phyloP scores from a whole-genome alignment of 2,888 invertebrate genomes.

The Dolichomitus sp. region DNA sequence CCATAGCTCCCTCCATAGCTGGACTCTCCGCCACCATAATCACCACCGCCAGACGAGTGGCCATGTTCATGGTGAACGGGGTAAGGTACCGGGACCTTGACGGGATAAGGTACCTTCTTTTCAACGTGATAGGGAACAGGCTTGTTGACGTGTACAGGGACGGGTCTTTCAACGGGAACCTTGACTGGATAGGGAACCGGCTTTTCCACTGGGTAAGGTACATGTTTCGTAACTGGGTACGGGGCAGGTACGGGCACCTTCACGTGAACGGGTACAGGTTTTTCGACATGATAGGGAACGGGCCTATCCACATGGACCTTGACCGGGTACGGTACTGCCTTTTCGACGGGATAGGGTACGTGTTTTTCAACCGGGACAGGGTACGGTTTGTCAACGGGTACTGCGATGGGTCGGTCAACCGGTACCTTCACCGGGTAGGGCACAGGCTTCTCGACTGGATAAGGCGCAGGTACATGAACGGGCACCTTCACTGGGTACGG shows the following conservation, averaged over 20 bases:
- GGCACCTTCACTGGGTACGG: slow-evolving; percentile 91
- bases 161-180: slow-evolving; percentile 87
- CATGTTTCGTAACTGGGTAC: slow-evolving; percentile 80
- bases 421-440: slow-evolving; percentile 91
- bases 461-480: slow-evolving; percentile 92
- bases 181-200: slow-evolving; percentile 90
- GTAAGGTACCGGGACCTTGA: slow-evolving; percentile 91
- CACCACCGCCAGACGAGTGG: slow-evolving; percentile 66
- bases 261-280: slow-evolving; percentile 92
- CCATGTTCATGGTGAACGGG: slow-evolving; percentile 87
- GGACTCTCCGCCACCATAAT: slow-evolving; percentile 59
- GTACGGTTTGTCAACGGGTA: slow-evolving; percentile 90
- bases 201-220: slow-evolving; percentile 86
- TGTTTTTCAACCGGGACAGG: slow-evolving; percentile 92
- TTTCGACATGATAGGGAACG: slow-evolving; percentile 92
- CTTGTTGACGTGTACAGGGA: slow-evolving; percentile 81
- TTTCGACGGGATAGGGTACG: slow-evolving; percentile 89
- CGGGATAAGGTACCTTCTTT: slow-evolving; percentile 89
- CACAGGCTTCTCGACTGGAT: slow-evolving; percentile 91
- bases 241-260: slow-evolving; percentile 86
- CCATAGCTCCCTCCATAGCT: slow-evolving; percentile 53
- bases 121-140: slow-evolving; percentile 81
- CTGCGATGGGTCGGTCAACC: slow-evolving; percentile 91
- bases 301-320: slow-evolving; percentile 88
- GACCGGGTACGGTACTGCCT: slow-evolving; percentile 79